Evolutionary conservation across 2,113 vertebrate genomes (phyloP).

Genomic region (Periophthalmus modestus): DNA sequence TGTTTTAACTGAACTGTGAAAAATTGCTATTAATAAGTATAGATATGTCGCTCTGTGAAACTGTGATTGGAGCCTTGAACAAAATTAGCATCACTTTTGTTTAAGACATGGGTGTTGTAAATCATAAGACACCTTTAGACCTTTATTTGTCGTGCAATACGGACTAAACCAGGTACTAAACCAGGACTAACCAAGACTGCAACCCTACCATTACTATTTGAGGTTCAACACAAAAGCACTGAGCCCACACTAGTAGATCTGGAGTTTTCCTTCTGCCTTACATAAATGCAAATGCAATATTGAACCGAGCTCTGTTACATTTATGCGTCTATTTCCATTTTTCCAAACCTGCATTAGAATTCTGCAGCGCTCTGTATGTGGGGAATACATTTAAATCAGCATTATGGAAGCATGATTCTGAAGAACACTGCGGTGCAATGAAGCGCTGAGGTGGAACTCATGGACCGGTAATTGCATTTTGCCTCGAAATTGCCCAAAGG

Average conservation of each 20-base stretch:
- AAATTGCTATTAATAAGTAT: not conserved
- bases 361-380: not conserved
- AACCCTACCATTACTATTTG: too few relatives aligned
- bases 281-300: not conserved
- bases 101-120: too few relatives aligned
- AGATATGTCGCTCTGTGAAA: not conserved
- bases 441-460: slow-evolving; percentile 73
- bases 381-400: slow-evolving; percentile 30
- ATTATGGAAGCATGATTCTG: slow-evolving; percentile 34
- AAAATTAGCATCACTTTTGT: not conserved
- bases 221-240: not conserved
- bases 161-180: too few relatives aligned
- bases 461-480: slow-evolving; percentile 77
- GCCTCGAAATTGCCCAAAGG: slow-evolving; percentile 76
- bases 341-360: not conserved
- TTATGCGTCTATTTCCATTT: not conserved
- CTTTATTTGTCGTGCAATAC: too few relatives aligned
- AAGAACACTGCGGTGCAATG: slow-evolving; percentile 59
- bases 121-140: too few relatives aligned
- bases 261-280: not conserved
- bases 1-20: not conserved
- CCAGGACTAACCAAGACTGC: not conserved
- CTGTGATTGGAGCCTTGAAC: not conserved
- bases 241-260: not conserved
- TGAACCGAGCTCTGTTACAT: not conserved